Percentiles rank a stretch among this genome's conserved stretches.
These are phyloP conservation scores for Cuniculus paca DNA, from an alignment of 2,797 vertebrate genomes.

Conservation along the genomic window DNA sequence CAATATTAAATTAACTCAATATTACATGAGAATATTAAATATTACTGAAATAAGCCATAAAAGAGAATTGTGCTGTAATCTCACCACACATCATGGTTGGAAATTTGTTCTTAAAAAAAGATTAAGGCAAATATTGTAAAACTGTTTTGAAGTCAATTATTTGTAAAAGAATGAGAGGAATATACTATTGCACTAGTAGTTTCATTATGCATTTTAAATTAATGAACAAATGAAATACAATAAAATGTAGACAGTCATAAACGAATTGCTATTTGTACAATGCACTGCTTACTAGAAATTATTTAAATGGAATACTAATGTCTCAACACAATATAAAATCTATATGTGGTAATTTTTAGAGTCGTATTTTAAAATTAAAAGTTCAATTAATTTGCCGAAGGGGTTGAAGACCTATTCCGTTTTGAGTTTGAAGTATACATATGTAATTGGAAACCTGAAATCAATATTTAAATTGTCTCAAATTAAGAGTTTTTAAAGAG, in stretches of 20 bases:
- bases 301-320: constrained; percentile 12
- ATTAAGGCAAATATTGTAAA: constrained; percentile 63
- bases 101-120: constrained; percentile 75
- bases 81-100: constrained; percentile 47
- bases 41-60: constrained; percentile 67
- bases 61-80: constrained; percentile 68
- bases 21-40: constrained; percentile 70
- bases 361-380: constrained; percentile 38
- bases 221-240: constrained; percentile 56
- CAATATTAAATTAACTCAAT: constrained; percentile 78
- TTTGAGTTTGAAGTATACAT: neutral
- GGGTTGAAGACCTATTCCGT: neutral
- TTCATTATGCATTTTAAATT: constrained; percentile 72
- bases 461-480: constrained; percentile 17
- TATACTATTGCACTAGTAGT: neutral
- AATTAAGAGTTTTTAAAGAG: neutral
- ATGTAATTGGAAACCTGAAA: neutral
- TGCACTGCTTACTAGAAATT: constrained; percentile 33
- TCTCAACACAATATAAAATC: neutral
- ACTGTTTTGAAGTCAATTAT: constrained; percentile 65
- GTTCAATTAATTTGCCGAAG: constrained; percentile 32
- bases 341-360: constrained; percentile 23
- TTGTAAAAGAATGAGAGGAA: constrained; percentile 70
- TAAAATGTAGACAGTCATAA: constrained; percentile 48
- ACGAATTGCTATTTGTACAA: constrained; percentile 47